phyloP scores from a whole-genome alignment of 2,797 vertebrate species.

The Sciurus carolinensis region DNA sequence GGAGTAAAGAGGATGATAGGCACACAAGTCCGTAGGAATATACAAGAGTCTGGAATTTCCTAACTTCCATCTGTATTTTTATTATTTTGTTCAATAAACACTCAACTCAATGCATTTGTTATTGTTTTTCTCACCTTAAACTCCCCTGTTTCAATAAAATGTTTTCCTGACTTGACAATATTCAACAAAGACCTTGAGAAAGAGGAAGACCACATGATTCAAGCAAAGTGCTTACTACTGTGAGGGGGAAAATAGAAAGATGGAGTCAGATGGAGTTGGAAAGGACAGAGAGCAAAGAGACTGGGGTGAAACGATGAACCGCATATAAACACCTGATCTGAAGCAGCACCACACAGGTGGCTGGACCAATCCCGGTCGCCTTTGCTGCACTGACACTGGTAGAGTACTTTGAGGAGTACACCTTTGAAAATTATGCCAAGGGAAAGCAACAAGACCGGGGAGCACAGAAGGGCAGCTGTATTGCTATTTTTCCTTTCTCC shows the following conservation, averaged over 20 bases:
- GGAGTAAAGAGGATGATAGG: not conserved
- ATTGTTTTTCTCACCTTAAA: conserved; percentile 14
- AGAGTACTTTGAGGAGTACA: not conserved
- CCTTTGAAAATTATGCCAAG: not conserved
- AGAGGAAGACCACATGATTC: not conserved
- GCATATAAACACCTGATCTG: not conserved
- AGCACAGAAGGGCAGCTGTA: not conserved
- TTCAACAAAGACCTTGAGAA: not conserved
- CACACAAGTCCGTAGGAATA: not conserved
- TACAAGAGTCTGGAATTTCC: not conserved
- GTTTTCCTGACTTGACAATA: not conserved
- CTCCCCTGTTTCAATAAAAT: not conserved
- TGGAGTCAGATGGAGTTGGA: not conserved
- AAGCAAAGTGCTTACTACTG: not conserved
- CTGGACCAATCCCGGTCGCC: not conserved
- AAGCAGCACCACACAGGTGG: accelerated
- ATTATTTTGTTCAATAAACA: not conserved
- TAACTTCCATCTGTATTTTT: not conserved
- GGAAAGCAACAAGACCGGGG: not conserved
- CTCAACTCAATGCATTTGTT: not conserved
- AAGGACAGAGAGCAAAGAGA: not conserved
- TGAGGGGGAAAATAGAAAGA: not conserved
- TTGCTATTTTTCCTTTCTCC: not conserved
- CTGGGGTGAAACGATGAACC: accelerated
- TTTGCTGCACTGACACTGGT: not conserved